phyloP scores from a whole-genome alignment of 2,797 vertebrate species.

The Enoplosus armatus region DNA sequence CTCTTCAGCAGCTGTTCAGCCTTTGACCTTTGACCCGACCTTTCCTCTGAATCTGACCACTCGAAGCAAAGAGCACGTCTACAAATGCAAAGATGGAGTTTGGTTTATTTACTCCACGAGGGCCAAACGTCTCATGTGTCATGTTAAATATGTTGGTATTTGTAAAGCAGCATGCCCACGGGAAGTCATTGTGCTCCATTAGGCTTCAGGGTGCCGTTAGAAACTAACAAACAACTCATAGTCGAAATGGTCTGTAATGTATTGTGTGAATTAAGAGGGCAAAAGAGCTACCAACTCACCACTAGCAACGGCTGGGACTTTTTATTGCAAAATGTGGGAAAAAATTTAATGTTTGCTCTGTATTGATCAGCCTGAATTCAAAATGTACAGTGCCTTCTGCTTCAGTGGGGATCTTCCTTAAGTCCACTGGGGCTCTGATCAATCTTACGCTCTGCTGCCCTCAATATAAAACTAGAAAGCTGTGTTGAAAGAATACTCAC shows the following conservation, averaged over 20 bases:
- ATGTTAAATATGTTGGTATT: conserved; percentile 49
- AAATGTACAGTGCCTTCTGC: not conserved
- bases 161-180: conserved; percentile 56
- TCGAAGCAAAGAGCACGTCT: conserved; percentile 35
- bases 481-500: not conserved
- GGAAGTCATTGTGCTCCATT: conserved; percentile 32
- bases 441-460: not conserved
- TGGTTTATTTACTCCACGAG: conserved; percentile 56
- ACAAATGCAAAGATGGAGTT: conserved; percentile 28
- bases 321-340: not conserved
- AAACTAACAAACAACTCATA: conserved; percentile 21
- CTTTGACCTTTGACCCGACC: conserved; percentile 68
- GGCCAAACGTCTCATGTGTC: conserved; percentile 55
- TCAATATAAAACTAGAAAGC: not conserved
- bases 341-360: not conserved
- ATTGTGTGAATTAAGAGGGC: not conserved
- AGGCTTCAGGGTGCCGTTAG: conserved; percentile 25
- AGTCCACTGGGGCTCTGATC: not conserved
- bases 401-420: too few relatives aligned
- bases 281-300: not conserved
- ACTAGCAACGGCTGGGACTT: not conserved
- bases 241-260: not conserved
- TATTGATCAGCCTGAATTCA: not conserved
- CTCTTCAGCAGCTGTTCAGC: conserved; percentile 76
- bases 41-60: conserved; percentile 64